Conservation (phyloP, 2,113 vertebrate genomes). For the Corythaeola cristata region DNA sequence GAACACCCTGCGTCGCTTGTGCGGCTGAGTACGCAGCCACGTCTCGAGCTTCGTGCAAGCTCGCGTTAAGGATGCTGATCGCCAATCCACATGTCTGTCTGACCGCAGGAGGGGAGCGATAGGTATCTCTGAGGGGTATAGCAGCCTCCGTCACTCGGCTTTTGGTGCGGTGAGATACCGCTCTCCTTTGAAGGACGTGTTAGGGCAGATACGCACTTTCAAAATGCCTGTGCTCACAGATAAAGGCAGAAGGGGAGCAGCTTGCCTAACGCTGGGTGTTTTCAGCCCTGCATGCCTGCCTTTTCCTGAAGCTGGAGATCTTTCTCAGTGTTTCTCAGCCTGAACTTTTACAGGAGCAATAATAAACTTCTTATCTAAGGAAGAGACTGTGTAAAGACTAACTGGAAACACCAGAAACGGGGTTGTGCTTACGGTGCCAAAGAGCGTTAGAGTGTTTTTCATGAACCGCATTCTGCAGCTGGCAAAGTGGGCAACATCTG, state of each 20-base stretch:
- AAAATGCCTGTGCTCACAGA: slow-evolving; percentile 35
- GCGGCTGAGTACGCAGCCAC: not conserved
- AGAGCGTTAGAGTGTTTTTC: not conserved
- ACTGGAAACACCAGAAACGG: not conserved
- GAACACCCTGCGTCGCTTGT: not conserved
- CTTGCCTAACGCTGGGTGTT: not conserved
- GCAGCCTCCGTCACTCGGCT: not conserved
- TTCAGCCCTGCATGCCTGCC: not conserved
- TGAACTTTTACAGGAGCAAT: not conserved
- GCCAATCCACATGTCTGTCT: not conserved
- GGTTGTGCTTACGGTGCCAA: not conserved
- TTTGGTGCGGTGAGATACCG: not conserved
- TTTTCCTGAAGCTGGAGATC: not conserved
- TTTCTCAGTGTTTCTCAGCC: not conserved
- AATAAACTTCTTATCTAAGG: not conserved
- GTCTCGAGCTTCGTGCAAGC: not conserved
- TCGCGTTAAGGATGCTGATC: not conserved
- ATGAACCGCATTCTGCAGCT: not conserved
- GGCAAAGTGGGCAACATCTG: not conserved
- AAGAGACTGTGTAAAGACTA: not conserved
- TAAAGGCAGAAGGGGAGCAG: slow-evolving; percentile 27
- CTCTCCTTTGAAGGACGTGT: not conserved
- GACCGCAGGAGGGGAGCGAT: accelerated
- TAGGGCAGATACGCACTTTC: not conserved
- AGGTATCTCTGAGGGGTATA: not conserved